Evolutionary conservation across 2,888 invertebrate genomes (phyloP).

Genomic region (Trissolcus japonicus): DNA sequence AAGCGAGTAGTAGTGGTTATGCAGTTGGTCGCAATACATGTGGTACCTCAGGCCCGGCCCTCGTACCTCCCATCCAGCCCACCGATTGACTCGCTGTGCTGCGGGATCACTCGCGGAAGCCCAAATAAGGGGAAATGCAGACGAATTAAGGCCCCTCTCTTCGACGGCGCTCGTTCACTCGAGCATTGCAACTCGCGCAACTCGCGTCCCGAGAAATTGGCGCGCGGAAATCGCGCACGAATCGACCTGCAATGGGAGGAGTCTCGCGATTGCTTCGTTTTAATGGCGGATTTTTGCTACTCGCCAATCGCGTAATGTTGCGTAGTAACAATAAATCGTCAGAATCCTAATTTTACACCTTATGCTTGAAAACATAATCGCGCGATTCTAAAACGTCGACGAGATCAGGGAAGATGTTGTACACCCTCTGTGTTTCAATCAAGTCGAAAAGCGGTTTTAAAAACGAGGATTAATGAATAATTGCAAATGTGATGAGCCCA

Average conservation of each 20-base stretch:
- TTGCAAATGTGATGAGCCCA: background rate
- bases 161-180: constrained; percentile 17
- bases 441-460: background rate
- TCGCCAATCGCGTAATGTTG: constrained; percentile 64
- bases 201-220: constrained; percentile 54
- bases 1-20: constrained; percentile 4
- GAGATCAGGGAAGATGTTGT: background rate
- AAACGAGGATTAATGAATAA: background rate
- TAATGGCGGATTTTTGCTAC: constrained; percentile 74
- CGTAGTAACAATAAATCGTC: background rate
- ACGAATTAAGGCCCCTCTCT: constrained; percentile 65
- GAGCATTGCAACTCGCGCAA: constrained; percentile 33
- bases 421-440: too few relatives aligned
- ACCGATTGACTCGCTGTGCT: constrained; percentile 46
- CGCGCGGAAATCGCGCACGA: constrained; percentile 51
- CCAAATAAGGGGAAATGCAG: constrained; percentile 71
- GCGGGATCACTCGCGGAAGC: constrained; percentile 65
- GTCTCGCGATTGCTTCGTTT: constrained; percentile 65
- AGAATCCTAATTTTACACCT: background rate
- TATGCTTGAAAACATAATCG: background rate
- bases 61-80: constrained; percentile 58
- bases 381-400: background rate
- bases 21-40: constrained; percentile 31
- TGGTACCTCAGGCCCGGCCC: constrained; percentile 55
- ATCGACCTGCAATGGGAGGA: constrained; percentile 68